Evolutionary conservation across 2,113 vertebrate genomes (phyloP), one percentile per base, ranked within the genome.

Genomic region (Seriola quinqueradiata): DNA sequence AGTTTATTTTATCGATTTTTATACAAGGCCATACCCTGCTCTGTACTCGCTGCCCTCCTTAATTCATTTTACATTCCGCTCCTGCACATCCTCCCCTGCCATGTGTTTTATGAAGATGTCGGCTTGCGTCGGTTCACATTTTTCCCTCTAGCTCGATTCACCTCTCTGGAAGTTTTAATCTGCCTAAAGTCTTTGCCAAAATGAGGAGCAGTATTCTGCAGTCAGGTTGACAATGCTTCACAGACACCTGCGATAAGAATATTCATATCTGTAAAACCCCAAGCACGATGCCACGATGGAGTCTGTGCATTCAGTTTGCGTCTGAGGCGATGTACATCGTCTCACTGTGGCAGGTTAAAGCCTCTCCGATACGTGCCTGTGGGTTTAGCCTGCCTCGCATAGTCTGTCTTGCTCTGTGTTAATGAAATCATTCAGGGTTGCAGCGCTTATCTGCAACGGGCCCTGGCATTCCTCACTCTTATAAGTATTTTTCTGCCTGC

Each of bases 391-490:
- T 63, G 25, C 8, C 50, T 69, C 67, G 36, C 48, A 32, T 59
- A 82, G 76, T 66, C 70, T 63, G 25, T 6, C 50, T 69, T 70
- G 36, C 75, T 66, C 60, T 46, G 5, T 23, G 40, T 83, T 86
- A 89, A 89, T 90, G 44, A 89, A 90, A 84, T 92, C 59, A 68
- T 75, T 90, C 79, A 80, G 54, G 65, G 73, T 60, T 77, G 74
- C 36, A 23, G 50, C 4, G 78, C 84, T 89, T 86, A 86, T 89
- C 85, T 83, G 65, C 40, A 14, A 66, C 11, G 8, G 7, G 44
- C 64, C 25, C 44, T 0, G 21, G 46, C 38, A 4, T 77, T 70
- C 61, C 44, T 67, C n/a, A 5, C 74, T 72, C 72, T 72, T 63
- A 44, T 83, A 6, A 87, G 83, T 71, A 85, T 66, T 82, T 83